phyloP scores from a whole-genome alignment of 2,888 invertebrate species.

The Molorchus minor region DNA sequence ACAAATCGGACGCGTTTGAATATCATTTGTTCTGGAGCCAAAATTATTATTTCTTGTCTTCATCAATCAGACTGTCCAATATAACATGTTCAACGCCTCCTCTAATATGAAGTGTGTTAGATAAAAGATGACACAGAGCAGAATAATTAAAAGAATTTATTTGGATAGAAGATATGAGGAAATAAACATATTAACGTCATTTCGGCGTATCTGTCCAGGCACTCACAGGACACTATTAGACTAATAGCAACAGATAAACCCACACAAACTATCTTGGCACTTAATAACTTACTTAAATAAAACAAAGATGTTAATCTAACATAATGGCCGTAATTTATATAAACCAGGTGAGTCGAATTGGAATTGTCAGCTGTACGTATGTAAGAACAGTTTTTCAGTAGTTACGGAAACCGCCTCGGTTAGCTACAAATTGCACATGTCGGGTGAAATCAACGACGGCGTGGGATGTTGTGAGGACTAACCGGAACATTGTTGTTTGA shows the following conservation, averaged over 20 bases:
- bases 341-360: conserved; percentile 47
- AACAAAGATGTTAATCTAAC: conserved; percentile 43
- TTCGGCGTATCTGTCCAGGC: neutral
- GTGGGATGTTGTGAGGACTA: conserved; percentile 14
- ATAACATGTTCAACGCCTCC: too few species aligned
- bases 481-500: conserved; percentile 40
- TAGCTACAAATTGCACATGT: conserved; percentile 18
- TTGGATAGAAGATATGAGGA: conserved; percentile 1
- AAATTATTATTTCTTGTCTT: too few species aligned
- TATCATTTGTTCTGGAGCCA: too few species aligned
- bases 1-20: too few species aligned
- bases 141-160: conserved; percentile 16
- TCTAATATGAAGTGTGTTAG: neutral
- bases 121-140: conserved; percentile 1
- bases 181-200: conserved; percentile 13
- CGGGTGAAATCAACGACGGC: conserved; percentile 5
- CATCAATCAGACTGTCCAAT: too few species aligned
- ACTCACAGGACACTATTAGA: conserved; percentile 23
- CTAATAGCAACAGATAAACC: conserved; percentile 41
- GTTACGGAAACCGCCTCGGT: conserved; percentile 5
- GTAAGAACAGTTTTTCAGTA: conserved; percentile 5
- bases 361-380: conserved; percentile 25
- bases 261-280: conserved; percentile 44
- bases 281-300: conserved; percentile 29
- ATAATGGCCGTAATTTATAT: conserved; percentile 48